A percentile compares a stretch with the other conserved stretches of the same genome.
phyloP scores from a whole-genome alignment of 2,113 vertebrate genomes.

The Chionodraco myersi region DNA sequence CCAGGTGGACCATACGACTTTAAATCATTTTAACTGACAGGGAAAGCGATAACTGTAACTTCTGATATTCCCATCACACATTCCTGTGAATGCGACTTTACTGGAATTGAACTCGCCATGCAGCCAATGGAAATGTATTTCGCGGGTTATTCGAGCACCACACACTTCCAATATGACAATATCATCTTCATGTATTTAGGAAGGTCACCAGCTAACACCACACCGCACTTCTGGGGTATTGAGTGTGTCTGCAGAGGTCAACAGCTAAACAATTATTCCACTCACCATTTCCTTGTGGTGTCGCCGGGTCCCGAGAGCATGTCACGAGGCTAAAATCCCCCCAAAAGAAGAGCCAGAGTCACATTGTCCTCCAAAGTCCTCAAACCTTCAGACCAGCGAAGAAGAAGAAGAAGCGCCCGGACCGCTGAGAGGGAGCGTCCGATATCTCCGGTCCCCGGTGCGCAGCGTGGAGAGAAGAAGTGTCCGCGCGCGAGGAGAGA shows the following conservation, averaged over 20 bases:
- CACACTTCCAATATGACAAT: neutral
- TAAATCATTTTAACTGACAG: too few species aligned
- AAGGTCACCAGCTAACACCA: too few species aligned
- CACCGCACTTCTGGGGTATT: neutral
- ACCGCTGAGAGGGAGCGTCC: neutral
- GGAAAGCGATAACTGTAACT: neutral
- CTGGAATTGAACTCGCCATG: neutral
- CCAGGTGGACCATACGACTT: too few species aligned
- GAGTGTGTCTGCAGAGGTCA: slow-evolving; percentile 17
- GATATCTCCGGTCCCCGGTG: neutral
- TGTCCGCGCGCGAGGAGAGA: too few species aligned
- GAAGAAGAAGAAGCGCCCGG: neutral
- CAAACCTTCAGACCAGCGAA: neutral
- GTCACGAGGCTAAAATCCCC: slow-evolving; percentile 68
- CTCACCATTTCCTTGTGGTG: slow-evolving; percentile 69
- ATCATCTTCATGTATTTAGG: rapidly evolving
- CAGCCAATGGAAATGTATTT: too few species aligned
- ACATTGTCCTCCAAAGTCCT: slow-evolving; percentile 23
- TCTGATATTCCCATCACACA: neutral
- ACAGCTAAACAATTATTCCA: neutral
- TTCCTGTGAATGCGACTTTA: neutral
- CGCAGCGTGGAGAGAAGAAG: neutral
- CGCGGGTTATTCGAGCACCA: neutral
- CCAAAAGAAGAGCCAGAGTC: neutral
- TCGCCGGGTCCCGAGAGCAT: slow-evolving; percentile 53